Conservation (phyloP, 2,888 invertebrate species). For the Stegophylla sp. region DNA sequence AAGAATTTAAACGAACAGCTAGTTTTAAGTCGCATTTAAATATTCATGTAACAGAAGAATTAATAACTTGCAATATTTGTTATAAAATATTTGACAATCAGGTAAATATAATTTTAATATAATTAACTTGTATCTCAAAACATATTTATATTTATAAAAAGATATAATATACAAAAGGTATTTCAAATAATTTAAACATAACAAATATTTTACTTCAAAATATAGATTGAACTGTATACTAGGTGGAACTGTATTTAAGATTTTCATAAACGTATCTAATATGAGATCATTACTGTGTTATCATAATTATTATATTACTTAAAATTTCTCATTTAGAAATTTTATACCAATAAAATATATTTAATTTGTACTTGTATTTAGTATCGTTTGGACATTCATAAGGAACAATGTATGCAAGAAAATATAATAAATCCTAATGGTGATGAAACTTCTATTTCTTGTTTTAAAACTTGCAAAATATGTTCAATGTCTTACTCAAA, state of each 20-base stretch:
- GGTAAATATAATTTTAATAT: conserved; percentile 33
- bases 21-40: conserved; percentile 43
- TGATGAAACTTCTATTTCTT: background rate
- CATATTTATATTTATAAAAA: no score
- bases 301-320: no score
- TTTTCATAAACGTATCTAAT: no score
- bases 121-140: no score
- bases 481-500: conserved; percentile 3
- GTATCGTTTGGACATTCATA: conserved; percentile 49
- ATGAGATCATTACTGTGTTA: no score
- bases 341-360: background rate
- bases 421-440: conserved; percentile 4
- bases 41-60: conserved; percentile 45
- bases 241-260: no score
- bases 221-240: no score
- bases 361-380: conserved; percentile 1
- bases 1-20: conserved; percentile 40
- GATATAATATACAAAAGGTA: no score
- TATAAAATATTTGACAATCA: conserved; percentile 37
- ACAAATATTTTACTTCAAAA: no score
- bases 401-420: conserved; percentile 38
- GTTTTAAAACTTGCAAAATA: conserved; percentile 7
- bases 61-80: conserved; percentile 43
- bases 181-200: no score
- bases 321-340: no score